Evolutionary conservation across 2,113 vertebrate genomes (phyloP).

Genomic region (Cyprinodon brontotheroides): DNA sequence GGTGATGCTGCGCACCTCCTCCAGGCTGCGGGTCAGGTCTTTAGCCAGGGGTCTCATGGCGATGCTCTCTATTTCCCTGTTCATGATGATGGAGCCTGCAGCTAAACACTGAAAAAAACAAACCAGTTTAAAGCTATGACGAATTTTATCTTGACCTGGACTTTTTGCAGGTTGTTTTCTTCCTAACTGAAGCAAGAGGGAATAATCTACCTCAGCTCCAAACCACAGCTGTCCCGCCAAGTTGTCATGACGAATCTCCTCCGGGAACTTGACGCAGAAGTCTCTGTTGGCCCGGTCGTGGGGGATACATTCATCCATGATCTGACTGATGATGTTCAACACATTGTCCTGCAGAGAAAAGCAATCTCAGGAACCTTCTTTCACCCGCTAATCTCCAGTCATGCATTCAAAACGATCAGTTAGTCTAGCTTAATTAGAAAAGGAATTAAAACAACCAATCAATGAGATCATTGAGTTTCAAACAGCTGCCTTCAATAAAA

Average conservation of each 20-base stretch:
- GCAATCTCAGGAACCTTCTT: constrained; percentile 14
- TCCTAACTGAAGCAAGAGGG: constrained; percentile 24
- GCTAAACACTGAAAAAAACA: constrained; percentile 87
- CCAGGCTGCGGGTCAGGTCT: constrained; percentile 92
- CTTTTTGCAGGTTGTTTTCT: constrained; percentile 44
- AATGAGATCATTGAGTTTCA: constrained; percentile 26
- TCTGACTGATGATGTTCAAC: constrained; percentile 94
- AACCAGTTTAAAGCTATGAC: constrained; percentile 10
- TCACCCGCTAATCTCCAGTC: neutral
- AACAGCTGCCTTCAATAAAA: constrained; percentile 47
- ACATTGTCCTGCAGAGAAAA: constrained; percentile 88
- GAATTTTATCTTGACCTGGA: neutral
- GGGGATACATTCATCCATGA: constrained; percentile 98
- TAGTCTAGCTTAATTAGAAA: constrained; percentile 33
- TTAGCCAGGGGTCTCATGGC: constrained; percentile 96
- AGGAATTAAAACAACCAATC: constrained; percentile 42
- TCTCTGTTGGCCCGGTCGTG: constrained; percentile 93
- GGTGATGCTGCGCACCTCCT: constrained; percentile 91
- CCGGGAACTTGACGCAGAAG: constrained; percentile 96
- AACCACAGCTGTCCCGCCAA: constrained; percentile 98
- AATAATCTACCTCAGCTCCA: constrained; percentile 89
- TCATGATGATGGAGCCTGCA: constrained; percentile 98
- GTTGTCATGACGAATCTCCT: constrained; percentile 98
- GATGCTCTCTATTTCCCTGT: constrained; percentile 98
- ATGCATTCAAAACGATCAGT: constrained; percentile 14